Percentiles rank a stretch among this genome's conserved stretches.
phyloP scores from a whole-genome alignment of 2,113 vertebrate genomes.

The Psephotus haematonotus region DNA sequence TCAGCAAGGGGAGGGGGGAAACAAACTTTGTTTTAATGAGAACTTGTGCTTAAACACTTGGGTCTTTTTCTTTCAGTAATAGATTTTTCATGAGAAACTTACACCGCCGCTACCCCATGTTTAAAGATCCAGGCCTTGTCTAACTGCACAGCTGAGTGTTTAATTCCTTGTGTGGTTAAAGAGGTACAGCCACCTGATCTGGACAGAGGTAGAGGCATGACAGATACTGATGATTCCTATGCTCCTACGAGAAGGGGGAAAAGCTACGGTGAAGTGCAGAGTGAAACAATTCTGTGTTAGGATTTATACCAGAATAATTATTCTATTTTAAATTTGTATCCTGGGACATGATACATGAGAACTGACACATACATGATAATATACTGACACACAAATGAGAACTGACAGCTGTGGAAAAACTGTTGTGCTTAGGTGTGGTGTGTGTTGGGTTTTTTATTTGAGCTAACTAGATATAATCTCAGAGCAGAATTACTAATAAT shows the following conservation, averaged over 20 bases:
- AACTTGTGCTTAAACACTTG: neutral
- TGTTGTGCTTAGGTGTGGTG: neutral
- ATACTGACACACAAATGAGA: neutral
- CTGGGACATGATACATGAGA: neutral
- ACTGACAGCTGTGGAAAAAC: neutral
- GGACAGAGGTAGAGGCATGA: neutral
- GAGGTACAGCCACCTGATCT: neutral
- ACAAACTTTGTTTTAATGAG: neutral
- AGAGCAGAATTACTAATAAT: neutral
- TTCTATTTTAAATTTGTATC: neutral
- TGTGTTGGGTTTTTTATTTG: neutral
- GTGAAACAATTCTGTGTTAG: neutral
- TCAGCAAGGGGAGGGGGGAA: neutral
- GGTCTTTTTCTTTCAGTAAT: neutral
- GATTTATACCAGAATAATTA: neutral
- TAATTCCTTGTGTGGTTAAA: neutral
- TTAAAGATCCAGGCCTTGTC: neutral
- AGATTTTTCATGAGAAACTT: neutral
- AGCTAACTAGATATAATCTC: neutral
- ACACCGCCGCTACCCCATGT: neutral
- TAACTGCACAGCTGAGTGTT: neutral
- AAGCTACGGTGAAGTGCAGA: neutral
- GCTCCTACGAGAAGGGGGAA: accelerated
- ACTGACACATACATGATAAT: neutral
- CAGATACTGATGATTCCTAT: neutral